Evolutionary conservation across 1,140 invertebrate genomes (phyloP), one percentile per base, ranked within the genome.

Genomic region (Aricia agestis): DNA sequence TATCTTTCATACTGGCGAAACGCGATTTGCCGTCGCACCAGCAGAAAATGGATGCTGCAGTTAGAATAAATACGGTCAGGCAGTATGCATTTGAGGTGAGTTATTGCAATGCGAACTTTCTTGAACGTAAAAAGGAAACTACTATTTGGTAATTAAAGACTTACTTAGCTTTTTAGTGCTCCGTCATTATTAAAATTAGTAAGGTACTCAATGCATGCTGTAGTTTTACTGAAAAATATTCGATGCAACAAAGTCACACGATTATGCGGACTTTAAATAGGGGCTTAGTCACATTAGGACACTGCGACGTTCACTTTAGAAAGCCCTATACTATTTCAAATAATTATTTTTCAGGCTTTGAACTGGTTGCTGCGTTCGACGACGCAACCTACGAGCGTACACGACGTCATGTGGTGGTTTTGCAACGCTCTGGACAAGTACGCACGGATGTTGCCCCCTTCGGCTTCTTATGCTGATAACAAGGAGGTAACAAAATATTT

Each of bases 351-450:
- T 57, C 68, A 98, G 94, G 97, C 98, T 0, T 93, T 99, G 67
- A 98, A 99, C 85, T 99, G 98, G 98, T 87, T 99, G 6, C 92
- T 99, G 3, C 94, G 97, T 74, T 97, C 95, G 72, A 97, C 99
- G 1, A 98, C 97, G 0, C 97, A 98, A 86, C 95, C 97, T 6
- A 95, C 95, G 7, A 97, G 96, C 84, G 92, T 99, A 9, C 98
- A 99, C 82, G 98, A 99, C 87, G 92, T 99, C 0, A 94, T 99
- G 73, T 99, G 98, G 98, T 98, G 97, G 96, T 98, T 99, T 74
- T 87, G 83, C 65, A 78, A 81, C 66, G 83, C 89, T 1, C 80
- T 92, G 9, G 84, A 90, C 11, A 84, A 89, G 70, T 90, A 84
- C 71, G 80, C 86, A 1, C 67, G 78, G 15, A 79, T 85, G 10